Percentiles rank a stretch among this genome's conserved stretches.
These are phyloP conservation scores for Ichneumoninae sp. DNA, from an alignment of 2,888 invertebrate species.

Conservation along the genomic window DNA sequence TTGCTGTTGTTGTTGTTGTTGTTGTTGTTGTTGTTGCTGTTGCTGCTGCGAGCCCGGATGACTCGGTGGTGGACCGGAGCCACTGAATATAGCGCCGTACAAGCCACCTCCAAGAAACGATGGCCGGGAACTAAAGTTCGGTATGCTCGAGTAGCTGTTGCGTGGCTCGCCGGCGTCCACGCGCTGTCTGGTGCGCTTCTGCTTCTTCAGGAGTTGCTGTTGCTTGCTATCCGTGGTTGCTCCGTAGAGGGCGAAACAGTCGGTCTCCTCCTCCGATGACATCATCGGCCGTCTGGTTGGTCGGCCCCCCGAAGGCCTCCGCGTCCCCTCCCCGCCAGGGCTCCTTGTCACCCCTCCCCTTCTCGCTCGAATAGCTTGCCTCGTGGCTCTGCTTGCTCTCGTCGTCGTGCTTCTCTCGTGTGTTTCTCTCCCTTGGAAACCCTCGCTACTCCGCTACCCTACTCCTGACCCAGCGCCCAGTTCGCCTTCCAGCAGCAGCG, in stretches of 20 bases:
- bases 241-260: conserved; percentile 96
- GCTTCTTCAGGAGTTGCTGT: conserved; percentile 93
- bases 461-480: conserved; percentile 70
- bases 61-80: conserved; percentile 85
- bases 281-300: conserved; percentile 92
- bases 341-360: conserved; percentile 87
- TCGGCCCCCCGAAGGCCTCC: conserved; percentile 93
- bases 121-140: conserved; percentile 91
- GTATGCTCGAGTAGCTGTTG: conserved; percentile 94
- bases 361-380: conserved; percentile 87
- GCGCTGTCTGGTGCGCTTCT: conserved; percentile 97
- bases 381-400: conserved; percentile 88
- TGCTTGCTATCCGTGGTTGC: conserved; percentile 87
- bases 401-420: conserved; percentile 80
- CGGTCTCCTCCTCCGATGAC: conserved; percentile 98
- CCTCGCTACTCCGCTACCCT: conserved; percentile 70
- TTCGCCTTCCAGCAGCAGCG: conserved; percentile 68
- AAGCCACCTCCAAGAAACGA: conserved; percentile 94
- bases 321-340: conserved; percentile 88
- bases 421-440: conserved; percentile 58
- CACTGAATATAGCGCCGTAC: conserved; percentile 94
- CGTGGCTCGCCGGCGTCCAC: conserved; percentile 98
- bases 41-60: conserved; percentile 74
- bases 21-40: conserved; percentile 75
- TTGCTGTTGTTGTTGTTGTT: conserved; percentile 88